Percentiles rank a stretch among this genome's conserved stretches.
phyloP scores from a whole-genome alignment of 2,888 invertebrate genomes.

The Muscina levida region DNA sequence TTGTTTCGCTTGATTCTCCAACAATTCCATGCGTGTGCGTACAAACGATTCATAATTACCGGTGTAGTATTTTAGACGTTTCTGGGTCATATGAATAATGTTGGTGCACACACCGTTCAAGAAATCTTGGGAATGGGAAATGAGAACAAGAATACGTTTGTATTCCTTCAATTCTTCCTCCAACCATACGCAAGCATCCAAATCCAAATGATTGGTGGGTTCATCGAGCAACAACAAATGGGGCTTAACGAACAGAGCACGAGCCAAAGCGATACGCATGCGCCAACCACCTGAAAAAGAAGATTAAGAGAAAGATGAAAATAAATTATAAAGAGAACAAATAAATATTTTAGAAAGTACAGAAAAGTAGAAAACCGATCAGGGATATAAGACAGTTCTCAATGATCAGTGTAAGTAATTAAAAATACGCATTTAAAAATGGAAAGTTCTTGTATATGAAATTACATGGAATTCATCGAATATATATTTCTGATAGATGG shows the following conservation, averaged over 20 bases:
- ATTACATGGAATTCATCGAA: no score
- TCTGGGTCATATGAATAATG: slow-evolving; percentile 96
- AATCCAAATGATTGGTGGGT: slow-evolving; percentile 99
- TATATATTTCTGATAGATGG: no score
- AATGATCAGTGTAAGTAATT: no score
- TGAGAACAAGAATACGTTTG: slow-evolving; percentile 97
- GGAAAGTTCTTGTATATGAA: no score
- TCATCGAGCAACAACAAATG: slow-evolving; percentile 97
- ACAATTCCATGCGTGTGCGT: slow-evolving; percentile 93
- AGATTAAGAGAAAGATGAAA: neutral
- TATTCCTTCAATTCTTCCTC: slow-evolving; percentile 98
- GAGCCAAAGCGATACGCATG: slow-evolving; percentile 98
- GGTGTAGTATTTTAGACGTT: slow-evolving; percentile 95
- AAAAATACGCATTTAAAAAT: neutral
- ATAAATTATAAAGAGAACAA: no score
- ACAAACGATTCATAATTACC: slow-evolving; percentile 98
- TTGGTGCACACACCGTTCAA: slow-evolving; percentile 98
- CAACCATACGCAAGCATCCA: slow-evolving; percentile 99
- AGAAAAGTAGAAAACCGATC: no score
- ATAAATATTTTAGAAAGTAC: no score
- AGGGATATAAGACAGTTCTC: no score
- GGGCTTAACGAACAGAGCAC: slow-evolving; percentile 98
- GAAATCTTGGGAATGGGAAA: slow-evolving; percentile 99
- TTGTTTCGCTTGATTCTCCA: slow-evolving; percentile 99
- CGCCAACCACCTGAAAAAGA: slow-evolving; percentile 92